Evolutionary conservation across 2,797 vertebrate species (phyloP), one percentile per base, ranked within the genome.

Genomic region (Phoeniculus purpureus): DNA sequence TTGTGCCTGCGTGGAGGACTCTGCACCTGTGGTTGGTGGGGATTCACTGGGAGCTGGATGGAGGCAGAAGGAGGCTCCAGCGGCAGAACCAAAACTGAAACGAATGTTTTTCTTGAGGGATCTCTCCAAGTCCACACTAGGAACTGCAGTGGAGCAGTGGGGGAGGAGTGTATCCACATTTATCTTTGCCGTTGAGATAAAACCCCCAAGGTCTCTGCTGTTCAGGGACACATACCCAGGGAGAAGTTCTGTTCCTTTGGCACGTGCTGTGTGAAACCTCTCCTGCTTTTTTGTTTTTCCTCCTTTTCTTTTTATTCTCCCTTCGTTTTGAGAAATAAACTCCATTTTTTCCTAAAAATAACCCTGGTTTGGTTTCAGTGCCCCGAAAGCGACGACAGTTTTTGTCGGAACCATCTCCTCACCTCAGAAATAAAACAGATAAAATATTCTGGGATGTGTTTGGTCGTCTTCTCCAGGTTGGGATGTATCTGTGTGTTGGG

Each of bases 141-240:
- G 15, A 87, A 3, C 62, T 34, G 47, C 76, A 22, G 10, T 13
- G 67, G 90, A 54, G 45, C 55, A 6, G 8, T 40, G 78, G 64
- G 83, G 89, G 85, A 87, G 81, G 87, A 3, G 37, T 25, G 32
- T 64, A 84, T 27, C 71, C 83, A 92, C 81, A 26, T 84, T 81
- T 84, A 88, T 94, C 87, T 93, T 22, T 45, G 23, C 72, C 37
- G 74, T 4, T 82, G 85, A 92, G 92, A 92, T 94, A 88, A 1
- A 48, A 85, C 75, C 22, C 56, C 75, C 92, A 95, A 95, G 95
- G 95, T 90, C 90, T 92, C 71, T 82, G 23, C 65, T 88, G 37
- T 77, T 95, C 95, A 95, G 91, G 95, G 92, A 77, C 94, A 91
- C 54, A 90, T 54, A 78, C 62, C 65, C 48, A 60, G 89, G 75